Percentiles rank a stretch among this genome's conserved stretches.
phyloP scores from a whole-genome alignment of 2,888 invertebrate species.

The Oxyteleia sp. region DNA sequence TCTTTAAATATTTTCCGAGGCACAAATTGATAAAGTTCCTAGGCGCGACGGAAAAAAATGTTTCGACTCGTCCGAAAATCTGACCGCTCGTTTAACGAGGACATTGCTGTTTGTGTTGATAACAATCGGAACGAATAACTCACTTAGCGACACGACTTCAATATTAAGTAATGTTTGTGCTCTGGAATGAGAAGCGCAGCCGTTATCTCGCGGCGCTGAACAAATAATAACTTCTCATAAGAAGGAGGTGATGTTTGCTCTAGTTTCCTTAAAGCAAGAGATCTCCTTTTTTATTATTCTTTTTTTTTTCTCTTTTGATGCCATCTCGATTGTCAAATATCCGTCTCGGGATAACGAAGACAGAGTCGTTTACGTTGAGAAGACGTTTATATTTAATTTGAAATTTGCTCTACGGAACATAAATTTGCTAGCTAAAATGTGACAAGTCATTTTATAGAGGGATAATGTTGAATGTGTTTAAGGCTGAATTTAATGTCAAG shows the following conservation, averaged over 20 bases:
- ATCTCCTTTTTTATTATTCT: slow-evolving; percentile 70
- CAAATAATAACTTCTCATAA: slow-evolving; percentile 83
- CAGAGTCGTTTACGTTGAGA: slow-evolving; percentile 33
- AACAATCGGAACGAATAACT: slow-evolving; percentile 77
- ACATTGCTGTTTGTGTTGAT: slow-evolving; percentile 84
- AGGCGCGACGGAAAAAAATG: slow-evolving; percentile 10
- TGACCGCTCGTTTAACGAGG: slow-evolving; percentile 83
- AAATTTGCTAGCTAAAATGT: slow-evolving; percentile 48
- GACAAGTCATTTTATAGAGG: slow-evolving; percentile 59
- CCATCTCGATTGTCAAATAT: slow-evolving; percentile 75
- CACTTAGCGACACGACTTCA: slow-evolving; percentile 80
- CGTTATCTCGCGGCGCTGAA: slow-evolving; percentile 84
- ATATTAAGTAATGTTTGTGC: slow-evolving; percentile 86
- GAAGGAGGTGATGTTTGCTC: slow-evolving; percentile 84
- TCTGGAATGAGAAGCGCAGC: slow-evolving; percentile 80
- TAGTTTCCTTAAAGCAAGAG: slow-evolving; percentile 83
- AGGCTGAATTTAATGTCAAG: slow-evolving; percentile 7
- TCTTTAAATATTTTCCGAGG: slow-evolving; percentile 15
- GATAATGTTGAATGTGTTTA: slow-evolving; percentile 26
- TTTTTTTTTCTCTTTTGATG: slow-evolving; percentile 38
- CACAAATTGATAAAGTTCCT: slow-evolving; percentile 4
- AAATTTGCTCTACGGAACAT: slow-evolving; percentile 39
- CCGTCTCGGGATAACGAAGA: slow-evolving; percentile 62
- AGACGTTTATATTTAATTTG: slow-evolving; percentile 5
- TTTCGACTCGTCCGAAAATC: slow-evolving; percentile 75